phyloP scores from a whole-genome alignment of 2,797 vertebrate species.

The Gymnodraco acuticeps region DNA sequence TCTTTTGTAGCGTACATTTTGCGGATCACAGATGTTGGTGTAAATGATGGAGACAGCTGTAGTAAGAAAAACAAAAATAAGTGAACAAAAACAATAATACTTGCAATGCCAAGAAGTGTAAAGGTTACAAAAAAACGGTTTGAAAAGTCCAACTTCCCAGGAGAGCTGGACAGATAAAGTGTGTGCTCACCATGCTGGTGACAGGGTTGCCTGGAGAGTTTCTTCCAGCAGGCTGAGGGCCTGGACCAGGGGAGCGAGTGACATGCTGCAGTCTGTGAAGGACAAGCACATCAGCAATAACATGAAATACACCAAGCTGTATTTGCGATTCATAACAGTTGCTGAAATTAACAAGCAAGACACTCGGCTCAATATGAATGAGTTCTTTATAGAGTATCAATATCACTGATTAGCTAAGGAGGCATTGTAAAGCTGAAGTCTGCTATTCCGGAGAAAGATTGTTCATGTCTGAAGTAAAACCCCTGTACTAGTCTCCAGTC shows the following conservation, averaged over 20 bases:
- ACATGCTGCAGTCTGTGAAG: slow-evolving; percentile 86
- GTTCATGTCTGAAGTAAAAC: too few species aligned
- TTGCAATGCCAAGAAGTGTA: background rate
- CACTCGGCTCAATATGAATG: background rate
- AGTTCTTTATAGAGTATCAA: background rate
- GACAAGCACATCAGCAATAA: slow-evolving; percentile 24
- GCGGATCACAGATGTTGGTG: slow-evolving; percentile 98
- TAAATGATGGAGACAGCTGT: slow-evolving; percentile 97
- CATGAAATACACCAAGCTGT: background rate
- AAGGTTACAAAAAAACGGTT: background rate
- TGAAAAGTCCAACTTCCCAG: background rate
- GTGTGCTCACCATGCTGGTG: slow-evolving; percentile 94
- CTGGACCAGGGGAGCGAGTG: slow-evolving; percentile 90
- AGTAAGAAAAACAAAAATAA: background rate
- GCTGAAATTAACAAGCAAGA: background rate
- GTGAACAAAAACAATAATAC: background rate
- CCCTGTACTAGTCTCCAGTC: too few species aligned
- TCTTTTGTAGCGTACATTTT: slow-evolving; percentile 99
- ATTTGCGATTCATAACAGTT: background rate
- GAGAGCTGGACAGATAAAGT: background rate
- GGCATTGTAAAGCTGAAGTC: too few species aligned
- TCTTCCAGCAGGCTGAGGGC: slow-evolving; percentile 86
- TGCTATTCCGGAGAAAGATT: too few species aligned
- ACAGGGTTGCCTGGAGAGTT: slow-evolving; percentile 91
- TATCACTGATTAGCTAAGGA: background rate